phyloP scores from a whole-genome alignment of 2,797 vertebrate genomes.

The Streptopelia turtur region DNA sequence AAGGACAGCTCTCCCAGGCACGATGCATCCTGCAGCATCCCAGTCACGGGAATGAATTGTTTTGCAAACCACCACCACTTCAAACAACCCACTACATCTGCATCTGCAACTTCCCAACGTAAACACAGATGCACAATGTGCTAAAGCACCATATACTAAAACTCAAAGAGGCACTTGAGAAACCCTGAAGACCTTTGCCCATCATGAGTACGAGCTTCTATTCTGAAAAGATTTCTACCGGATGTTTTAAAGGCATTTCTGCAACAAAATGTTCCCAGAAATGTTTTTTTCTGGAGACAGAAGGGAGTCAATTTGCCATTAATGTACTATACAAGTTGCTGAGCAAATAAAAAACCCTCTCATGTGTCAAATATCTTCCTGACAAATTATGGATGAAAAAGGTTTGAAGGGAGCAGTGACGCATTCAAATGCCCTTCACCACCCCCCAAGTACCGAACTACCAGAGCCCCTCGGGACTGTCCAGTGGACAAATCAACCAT shows the following conservation, averaged over 20 bases:
- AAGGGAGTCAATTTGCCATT: neutral
- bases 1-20: neutral
- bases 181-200: neutral
- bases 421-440: neutral
- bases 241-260: neutral
- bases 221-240: neutral
- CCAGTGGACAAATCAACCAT: neutral
- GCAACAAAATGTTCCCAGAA: neutral
- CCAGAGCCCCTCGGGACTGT: neutral
- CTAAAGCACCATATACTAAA: neutral
- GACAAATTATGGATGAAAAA: neutral
- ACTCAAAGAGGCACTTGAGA: neutral
- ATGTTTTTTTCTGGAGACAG: neutral
- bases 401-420: rapidly evolving
- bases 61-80: neutral
- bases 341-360: neutral
- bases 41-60: rapidly evolving
- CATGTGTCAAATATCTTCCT: neutral
- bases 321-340: neutral
- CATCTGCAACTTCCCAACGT: no score
- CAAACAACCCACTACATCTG: no score
- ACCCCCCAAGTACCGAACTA: neutral
- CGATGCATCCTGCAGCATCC: neutral
- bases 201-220: neutral
- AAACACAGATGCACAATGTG: neutral